Evolutionary conservation across 2,113 vertebrate species (phyloP).

Genomic region (Oostethus manadensis): DNA sequence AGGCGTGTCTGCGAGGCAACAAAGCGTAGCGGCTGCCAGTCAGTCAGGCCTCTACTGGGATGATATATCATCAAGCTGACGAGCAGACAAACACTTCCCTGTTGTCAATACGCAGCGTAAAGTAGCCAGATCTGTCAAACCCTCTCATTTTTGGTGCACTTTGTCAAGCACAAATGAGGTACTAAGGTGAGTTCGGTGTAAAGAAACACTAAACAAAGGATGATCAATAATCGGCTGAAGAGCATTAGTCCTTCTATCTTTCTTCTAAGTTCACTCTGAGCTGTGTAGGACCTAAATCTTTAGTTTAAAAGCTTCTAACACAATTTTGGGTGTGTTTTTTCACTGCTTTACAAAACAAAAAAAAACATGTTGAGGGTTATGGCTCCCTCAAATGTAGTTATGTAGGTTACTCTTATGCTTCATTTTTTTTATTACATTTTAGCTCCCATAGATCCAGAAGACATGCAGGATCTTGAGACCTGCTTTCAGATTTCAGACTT

Average conservation of each 20-base stretch:
- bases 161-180: background rate
- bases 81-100: background rate
- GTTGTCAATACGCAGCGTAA: background rate
- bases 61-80: constrained; percentile 5
- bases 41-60: constrained; percentile 3
- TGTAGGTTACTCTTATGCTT: too few relatives aligned
- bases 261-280: background rate
- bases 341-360: too few relatives aligned
- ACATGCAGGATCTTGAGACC: too few relatives aligned
- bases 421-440: too few relatives aligned
- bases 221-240: background rate
- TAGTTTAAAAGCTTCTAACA: too few relatives aligned
- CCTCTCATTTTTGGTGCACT: background rate
- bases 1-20: constrained; percentile 1
- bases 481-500: too few relatives aligned
- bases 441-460: too few relatives aligned
- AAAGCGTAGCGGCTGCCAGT: constrained; percentile 2
- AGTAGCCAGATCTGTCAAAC: background rate
- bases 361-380: too few relatives aligned
- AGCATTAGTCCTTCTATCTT: background rate
- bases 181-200: background rate
- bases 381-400: too few relatives aligned
- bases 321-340: too few relatives aligned
- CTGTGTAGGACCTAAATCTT: background rate
- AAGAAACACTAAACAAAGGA: background rate